These are phyloP conservation scores for Euspilapteryx auroguttella DNA, from an alignment of 2,888 invertebrate species.

Conservation along the genomic window DNA sequence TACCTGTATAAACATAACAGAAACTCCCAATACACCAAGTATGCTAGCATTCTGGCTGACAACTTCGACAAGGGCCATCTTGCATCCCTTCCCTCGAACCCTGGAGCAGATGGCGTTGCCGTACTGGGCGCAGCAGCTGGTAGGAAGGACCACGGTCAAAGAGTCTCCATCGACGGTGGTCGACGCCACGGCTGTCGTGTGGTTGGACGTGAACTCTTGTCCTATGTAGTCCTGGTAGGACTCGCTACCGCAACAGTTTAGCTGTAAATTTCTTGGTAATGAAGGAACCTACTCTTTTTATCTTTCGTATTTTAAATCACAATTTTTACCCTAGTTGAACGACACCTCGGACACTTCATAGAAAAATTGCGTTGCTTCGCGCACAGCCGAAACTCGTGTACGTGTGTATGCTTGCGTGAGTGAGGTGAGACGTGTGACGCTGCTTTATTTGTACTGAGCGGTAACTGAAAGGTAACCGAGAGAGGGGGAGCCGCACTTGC, in stretches of 20 bases:
- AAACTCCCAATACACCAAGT: conserved; percentile 40
- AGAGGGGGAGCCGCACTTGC: no score
- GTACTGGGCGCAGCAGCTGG: conserved; percentile 21
- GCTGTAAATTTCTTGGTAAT: conserved; percentile 15
- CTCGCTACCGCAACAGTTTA: conserved; percentile 39
- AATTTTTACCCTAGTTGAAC: no score
- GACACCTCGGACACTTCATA: no score
- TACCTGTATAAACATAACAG: conserved; percentile 49
- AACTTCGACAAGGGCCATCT: conserved; percentile 21
- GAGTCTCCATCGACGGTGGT: conserved; percentile 15
- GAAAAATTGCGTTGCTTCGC: no score
- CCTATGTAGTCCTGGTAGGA: conserved; percentile 29
- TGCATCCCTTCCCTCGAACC: conserved; percentile 24
- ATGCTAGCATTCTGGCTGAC: conserved; percentile 36
- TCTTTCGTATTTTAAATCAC: no score
- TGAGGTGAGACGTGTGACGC: no score
- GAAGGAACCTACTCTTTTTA: no score
- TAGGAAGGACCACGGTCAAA: conserved; percentile 20
- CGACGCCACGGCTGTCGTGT: conserved; percentile 20
- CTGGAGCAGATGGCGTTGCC: conserved; percentile 17
- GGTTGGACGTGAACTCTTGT: conserved; percentile 23
- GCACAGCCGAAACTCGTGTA: no score
- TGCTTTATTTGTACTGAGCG: no score
- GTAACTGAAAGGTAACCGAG: no score
- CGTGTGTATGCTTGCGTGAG: no score